Base-by-base conservation (phyloP, 2,113 vertebrate genomes). In the Gulo gulo region DNA sequence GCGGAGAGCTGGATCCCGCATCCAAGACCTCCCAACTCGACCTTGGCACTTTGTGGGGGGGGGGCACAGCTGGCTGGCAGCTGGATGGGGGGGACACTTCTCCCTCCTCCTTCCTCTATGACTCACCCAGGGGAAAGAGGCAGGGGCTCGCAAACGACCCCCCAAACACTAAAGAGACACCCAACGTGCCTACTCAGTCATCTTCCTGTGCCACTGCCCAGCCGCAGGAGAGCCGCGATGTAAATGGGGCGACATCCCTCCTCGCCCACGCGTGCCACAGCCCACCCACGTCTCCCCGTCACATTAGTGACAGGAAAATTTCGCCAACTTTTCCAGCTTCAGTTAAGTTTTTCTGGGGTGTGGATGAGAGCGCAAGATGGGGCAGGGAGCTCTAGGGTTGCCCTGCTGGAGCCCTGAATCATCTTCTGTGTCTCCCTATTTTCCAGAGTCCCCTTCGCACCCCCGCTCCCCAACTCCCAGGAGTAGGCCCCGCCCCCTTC, bases 1-100 rank as follows among this genome's bases (percentile, higher is more conserved):
- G 79, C n/a, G 16, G 61, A 92, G 92, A 61, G 76, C 74, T 47
- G 52, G 80, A 57, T 85, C 89, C 96, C 55, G 71, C 97, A 97
- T 94, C 95, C 97, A 89, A 96, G 97, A 98, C 98, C 98, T 97
- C 97, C 98, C 97, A 98, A 93, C 94, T 96, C 92, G 97, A 97
- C 97, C 95, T 84, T 97, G 97, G 97, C 97, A 96, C 84, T 88
- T 31, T 4, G 55, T 59, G 42, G 81, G 84, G 12, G 93, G 96
- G 81, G 91, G 94, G 84, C 99, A 98, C 99, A 99, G 99, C 99
- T 99, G 99, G 99, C 97, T 98, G 95, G 98, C 99, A 99, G 99
- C 99, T 99, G 99, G 97, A 31, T 79, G 65, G 55, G 94, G 88
- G 88, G 84, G 91, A 84, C 96, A 93, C 52, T 69, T 84, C 95